These are phyloP conservation scores for Eira barbara DNA, from an alignment of 2,113 vertebrate species.

Conservation along the genomic window DNA sequence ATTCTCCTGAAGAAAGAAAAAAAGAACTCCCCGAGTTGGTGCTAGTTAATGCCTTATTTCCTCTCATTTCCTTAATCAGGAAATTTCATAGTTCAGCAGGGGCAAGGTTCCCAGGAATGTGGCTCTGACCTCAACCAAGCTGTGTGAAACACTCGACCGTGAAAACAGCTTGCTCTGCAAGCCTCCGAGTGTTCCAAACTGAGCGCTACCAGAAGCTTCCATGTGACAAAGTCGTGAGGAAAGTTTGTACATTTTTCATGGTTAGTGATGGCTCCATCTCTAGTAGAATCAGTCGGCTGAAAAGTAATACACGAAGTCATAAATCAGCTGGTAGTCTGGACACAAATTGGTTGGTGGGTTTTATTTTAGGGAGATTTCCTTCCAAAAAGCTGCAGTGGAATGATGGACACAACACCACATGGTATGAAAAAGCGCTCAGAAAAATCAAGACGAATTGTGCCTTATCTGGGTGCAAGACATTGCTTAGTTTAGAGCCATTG, in stretches of 20 bases:
- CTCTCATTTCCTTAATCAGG: conserved; percentile 64
- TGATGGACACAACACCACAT: conserved; percentile 12
- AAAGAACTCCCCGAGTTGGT: neutral
- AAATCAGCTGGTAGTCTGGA: neutral
- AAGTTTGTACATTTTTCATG: conserved; percentile 7
- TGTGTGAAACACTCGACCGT: neutral
- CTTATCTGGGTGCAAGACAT: neutral
- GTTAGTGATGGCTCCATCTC: neutral
- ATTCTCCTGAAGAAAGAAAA: conserved; percentile 51
- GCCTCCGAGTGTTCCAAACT: neutral
- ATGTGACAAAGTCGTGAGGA: conserved; percentile 39
- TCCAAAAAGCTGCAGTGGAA: conserved; percentile 13
- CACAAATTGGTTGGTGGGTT: neutral
- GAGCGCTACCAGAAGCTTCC: conserved; percentile 23
- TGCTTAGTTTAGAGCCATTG: conserved; percentile 24
- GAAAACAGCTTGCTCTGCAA: conserved; percentile 53
- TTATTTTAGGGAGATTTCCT: conserved; percentile 32
- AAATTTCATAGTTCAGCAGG: conserved; percentile 50
- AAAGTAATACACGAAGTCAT: neutral
- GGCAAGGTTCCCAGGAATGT: conserved; percentile 33
- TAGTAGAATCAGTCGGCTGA: neutral
- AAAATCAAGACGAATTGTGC: conserved; percentile 50
- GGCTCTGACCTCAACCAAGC: conserved; percentile 29
- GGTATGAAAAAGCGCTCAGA: conserved; percentile 37
- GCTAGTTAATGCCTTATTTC: conserved; percentile 65